Percentiles rank a stretch among this genome's conserved stretches.
These are phyloP conservation scores for Pangasius krempfi DNA, from an alignment of 2,797 vertebrate species.

Conservation along the genomic window DNA sequence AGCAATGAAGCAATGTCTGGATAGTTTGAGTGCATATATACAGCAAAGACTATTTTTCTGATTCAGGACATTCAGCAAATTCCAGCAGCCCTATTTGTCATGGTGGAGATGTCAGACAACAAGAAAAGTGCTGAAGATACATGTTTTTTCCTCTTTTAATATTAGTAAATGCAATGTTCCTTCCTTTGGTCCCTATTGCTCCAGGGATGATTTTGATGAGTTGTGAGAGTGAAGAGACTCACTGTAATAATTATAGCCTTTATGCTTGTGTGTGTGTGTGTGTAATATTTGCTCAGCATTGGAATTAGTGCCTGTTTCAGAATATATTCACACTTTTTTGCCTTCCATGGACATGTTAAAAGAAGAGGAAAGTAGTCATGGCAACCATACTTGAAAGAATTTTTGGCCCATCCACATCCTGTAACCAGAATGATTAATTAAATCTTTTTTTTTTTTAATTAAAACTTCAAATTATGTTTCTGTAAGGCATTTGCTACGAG, in stretches of 20 bases:
- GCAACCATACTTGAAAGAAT: slow-evolving; percentile 38
- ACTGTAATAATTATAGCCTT: slow-evolving; percentile 36
- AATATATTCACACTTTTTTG: slow-evolving; percentile 42
- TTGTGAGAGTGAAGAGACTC: slow-evolving; percentile 33
- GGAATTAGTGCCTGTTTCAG: slow-evolving; percentile 38
- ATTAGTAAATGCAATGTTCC: slow-evolving; percentile 38
- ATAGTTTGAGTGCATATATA: not conserved
- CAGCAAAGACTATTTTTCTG: slow-evolving; percentile 8
- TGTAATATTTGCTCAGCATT: slow-evolving; percentile 24
- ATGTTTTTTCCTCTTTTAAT: slow-evolving; percentile 39
- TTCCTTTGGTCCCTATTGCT: slow-evolving; percentile 29
- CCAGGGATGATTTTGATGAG: slow-evolving; percentile 44
- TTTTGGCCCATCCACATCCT: slow-evolving; percentile 30
- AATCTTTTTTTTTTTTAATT: not conserved
- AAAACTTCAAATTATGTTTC: not conserved
- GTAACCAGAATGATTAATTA: slow-evolving; percentile 1
- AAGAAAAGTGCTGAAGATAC: slow-evolving; percentile 33
- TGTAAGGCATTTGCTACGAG: not conserved
- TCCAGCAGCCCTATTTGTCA: slow-evolving; percentile 33
- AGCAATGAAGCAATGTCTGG: slow-evolving; percentile 27
- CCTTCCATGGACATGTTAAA: slow-evolving; percentile 37
- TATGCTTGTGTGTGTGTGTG: slow-evolving; percentile 5
- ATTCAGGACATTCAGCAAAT: slow-evolving; percentile 35
- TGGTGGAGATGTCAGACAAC: slow-evolving; percentile 23
- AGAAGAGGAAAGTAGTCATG: slow-evolving; percentile 29